Percentiles rank a stretch among this genome's conserved stretches.
phyloP scores from a whole-genome alignment of 2,888 invertebrate genomes.

The Phyto melanocephala region DNA sequence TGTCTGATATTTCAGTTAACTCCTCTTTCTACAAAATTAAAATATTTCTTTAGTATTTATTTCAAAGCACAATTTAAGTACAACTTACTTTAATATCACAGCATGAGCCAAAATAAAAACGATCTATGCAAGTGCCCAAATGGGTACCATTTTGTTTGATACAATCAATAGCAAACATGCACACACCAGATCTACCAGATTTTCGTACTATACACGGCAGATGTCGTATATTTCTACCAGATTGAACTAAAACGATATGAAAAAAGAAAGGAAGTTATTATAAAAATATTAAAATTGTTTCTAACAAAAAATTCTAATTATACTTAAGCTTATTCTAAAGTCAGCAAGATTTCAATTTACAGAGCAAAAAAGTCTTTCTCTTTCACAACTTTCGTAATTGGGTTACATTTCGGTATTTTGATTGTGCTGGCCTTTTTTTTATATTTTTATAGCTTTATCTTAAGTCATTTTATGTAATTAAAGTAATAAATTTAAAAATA shows the following conservation, averaged over 20 bases:
- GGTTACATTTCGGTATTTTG: conserved; percentile 52
- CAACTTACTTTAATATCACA: conserved; percentile 84
- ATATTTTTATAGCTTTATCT: conserved; percentile 10
- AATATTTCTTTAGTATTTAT: neutral
- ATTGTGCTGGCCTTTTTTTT: conserved; percentile 2
- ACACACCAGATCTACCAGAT: conserved; percentile 89
- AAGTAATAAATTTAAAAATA: conserved; percentile 57
- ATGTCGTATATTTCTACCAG: conserved; percentile 92
- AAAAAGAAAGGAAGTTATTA: conserved; percentile 7
- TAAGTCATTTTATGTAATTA: conserved; percentile 59
- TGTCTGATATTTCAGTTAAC: conserved; percentile 77
- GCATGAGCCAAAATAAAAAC: conserved; percentile 96
- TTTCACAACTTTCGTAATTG: conserved; percentile 22
- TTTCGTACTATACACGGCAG: conserved; percentile 91
- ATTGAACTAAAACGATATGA: conserved; percentile 83
- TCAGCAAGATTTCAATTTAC: neutral
- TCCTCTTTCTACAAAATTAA: conserved; percentile 68
- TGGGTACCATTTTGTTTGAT: conserved; percentile 94
- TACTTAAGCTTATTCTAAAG: neutral
- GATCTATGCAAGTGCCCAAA: conserved; percentile 93
- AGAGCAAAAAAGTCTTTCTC: neutral
- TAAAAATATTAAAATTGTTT: conserved; percentile 28
- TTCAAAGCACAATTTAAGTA: neutral
- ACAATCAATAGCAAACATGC: conserved; percentile 97
- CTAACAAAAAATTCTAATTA: neutral